Base-by-base conservation (phyloP, 2,113 vertebrate species). In the Gadus macrocephalus region DNA sequence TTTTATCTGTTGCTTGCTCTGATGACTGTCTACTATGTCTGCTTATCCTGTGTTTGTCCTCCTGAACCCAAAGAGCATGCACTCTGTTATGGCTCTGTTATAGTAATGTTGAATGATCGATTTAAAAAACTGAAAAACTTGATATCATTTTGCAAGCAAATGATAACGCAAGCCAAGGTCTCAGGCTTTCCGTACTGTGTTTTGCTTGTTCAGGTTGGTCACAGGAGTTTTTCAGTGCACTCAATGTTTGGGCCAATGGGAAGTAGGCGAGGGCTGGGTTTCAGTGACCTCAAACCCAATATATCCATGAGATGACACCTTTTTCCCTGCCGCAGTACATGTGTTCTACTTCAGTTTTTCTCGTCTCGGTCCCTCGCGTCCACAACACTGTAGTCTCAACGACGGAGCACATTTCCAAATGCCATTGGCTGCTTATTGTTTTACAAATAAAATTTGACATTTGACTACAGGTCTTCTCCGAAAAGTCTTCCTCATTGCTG, bases 341-440 rank as follows among this genome's bases (percentile, higher is more conserved):
- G 72, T 83, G 77, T 75, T 78, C 66, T 15, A 22, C 69, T 84
- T 66, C 75, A 61, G 27, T 79, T 78, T 78, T 60, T 69, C 14
- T 58, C 56, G 68, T 71, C 75, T 62, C 56, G 59, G 79, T 87
- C 83, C 81, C 81, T 69, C 69, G 17, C 75, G 79, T 83, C 69
- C 68, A 63, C 76, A 80, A 8, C 59, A 2, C 72, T 75, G 67
- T 80, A 78, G 58, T 58, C 72, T 83, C 38, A 66, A 78, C 71
- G 87, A 91, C 86, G 28, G 81, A 78, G 80, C 73, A 70, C 77
- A 76, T 78, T 55, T 79, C 69, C 70, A 66, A 65, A 60, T 62
- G 77, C 76, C 69, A 68, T 70, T 71, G 64, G 35, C 62, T 64
- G 66, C 72, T 78, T 22, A 62, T 6, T 75, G 61, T 49, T 49